Base-by-base conservation (phyloP, 2,113 vertebrate species). In the Sisor rabdophorus region DNA sequence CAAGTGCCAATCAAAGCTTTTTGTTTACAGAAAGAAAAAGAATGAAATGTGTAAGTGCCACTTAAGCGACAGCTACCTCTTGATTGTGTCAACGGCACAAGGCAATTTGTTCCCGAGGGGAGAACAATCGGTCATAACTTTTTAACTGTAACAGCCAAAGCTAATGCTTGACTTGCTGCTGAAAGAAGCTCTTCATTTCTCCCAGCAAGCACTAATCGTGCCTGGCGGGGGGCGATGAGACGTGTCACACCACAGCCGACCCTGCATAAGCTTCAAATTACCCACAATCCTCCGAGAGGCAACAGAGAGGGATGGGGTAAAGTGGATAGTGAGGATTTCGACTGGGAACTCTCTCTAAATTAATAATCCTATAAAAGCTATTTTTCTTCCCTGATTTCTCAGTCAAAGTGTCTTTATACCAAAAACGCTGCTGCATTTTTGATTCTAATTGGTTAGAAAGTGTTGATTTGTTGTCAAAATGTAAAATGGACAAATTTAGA, bases 11-110 rank as follows among this genome's bases (percentile, higher is more conserved):
- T 88, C 84, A 85, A 20, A 44, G 40, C 17, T 47, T 72, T 85
- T 89, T 90, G 88, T 89, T 86, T 87, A 82, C 74, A 71, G 82
- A 87, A 81, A 75, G 82, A 76, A 82, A 84, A 84, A 82, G 80
- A 84, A 64, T 75, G 68, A 80, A 85, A 85, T 80, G 84, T 77
- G 76, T 65, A 71, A 86, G 82, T 84, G 84, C 73, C 72, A 85
- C 82, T 87, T 83, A 85, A 84, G 80, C 81, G 83, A 83, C 76
- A 69, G 85, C 85, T 85, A 84, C 81, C 83, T 86, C 86, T 85
- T 68, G 48, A 77, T 55, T 81, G 78, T 26, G 73, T 78, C 47
- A 82, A 83, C 60, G 26, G 86, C 82, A 82, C 79, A 79, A 79
- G 73, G 83, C 81, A 86, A 89, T 89, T 87, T 86, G 72, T 76